Evolutionary conservation across 1,140 invertebrate genomes (phyloP), one percentile per base, ranked within the genome.

Genomic region (Apis cerana): DNA sequence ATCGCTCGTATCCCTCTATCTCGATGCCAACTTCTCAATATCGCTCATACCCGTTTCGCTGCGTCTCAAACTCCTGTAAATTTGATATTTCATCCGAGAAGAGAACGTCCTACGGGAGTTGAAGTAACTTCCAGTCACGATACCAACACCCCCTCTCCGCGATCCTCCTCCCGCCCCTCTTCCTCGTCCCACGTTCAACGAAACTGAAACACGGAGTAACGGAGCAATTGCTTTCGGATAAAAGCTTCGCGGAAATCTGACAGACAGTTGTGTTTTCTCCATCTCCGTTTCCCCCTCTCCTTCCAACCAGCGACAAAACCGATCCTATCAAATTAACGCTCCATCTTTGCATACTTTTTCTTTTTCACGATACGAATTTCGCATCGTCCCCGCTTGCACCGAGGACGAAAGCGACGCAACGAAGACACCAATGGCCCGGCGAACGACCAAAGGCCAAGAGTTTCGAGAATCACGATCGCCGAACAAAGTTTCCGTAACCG

Each of bases 71-170:
- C 75, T 82, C 17, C 58, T 82, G 75, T 82, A 82, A 82, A 82
- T 82, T 82, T 78, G 80, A 82, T 82, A 82, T 71, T 82, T 82
- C 80, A 82, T 82, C 80, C 50, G 75, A 43, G 75, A 56, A 69
- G 67, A 52, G 58, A 62, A 48, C 54, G 75, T 82, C 80, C 80
- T 21, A 21, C 50, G 80, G 75, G 80, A 82, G n/a, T 64, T 78
- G 27, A 67, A 70, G 52, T 62, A 69, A 77, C 65, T 64, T 64
- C 27, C 13, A 64, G 54, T 48, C 61, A 23, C 54, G 72, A 52
- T 77, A 69, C 50, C 21, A 43, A 43, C 23, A 59, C 33, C 33
- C 33, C 33, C 33, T 43, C 33, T 7, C 33, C 33, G 7, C 33
- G 33, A 43, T 43, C 19, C 33, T 7, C 50, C 70, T 7, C 17